Percentiles rank a stretch among this genome's conserved stretches.
Evolutionary conservation across 2,113 vertebrate genomes (phyloP).

Genomic region (Ariopsis seemanni): DNA sequence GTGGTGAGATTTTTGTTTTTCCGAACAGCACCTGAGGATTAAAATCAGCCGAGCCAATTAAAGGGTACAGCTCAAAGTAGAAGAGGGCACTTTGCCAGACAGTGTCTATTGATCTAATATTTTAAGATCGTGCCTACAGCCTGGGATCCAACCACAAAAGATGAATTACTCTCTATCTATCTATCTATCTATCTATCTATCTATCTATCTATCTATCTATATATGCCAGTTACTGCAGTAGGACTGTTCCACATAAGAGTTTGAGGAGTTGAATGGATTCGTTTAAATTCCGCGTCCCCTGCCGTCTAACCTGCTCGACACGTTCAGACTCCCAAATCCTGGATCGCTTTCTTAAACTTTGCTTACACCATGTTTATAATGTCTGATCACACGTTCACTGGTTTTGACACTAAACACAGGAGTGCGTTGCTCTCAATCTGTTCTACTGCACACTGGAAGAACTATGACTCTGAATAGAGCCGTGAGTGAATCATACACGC

Average conservation of each 20-base stretch:
- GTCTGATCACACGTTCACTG: neutral
- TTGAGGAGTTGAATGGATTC: neutral
- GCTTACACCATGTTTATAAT: neutral
- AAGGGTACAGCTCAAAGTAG: neutral
- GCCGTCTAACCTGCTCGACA: neutral
- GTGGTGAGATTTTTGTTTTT: neutral
- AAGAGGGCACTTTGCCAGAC: neutral
- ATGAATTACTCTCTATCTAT: neutral
- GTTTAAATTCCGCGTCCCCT: neutral
- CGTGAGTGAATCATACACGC: neutral
- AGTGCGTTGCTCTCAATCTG: neutral
- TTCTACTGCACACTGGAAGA: neutral
- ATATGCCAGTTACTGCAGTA: neutral
- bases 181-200: slow-evolving; percentile 12
- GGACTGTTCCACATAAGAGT: neutral
- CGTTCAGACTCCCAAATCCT: neutral
- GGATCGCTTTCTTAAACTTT: neutral
- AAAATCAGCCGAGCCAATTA: neutral
- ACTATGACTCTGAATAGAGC: neutral
- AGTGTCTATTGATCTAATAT: neutral
- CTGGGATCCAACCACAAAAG: neutral
- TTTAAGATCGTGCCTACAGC: neutral
- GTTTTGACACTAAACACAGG: neutral
- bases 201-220: neutral
- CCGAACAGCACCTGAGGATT: neutral